Evolutionary conservation across 2,888 invertebrate genomes (phyloP), one percentile per base, ranked within the genome.

Genomic region (Xestia c-nigrum): DNA sequence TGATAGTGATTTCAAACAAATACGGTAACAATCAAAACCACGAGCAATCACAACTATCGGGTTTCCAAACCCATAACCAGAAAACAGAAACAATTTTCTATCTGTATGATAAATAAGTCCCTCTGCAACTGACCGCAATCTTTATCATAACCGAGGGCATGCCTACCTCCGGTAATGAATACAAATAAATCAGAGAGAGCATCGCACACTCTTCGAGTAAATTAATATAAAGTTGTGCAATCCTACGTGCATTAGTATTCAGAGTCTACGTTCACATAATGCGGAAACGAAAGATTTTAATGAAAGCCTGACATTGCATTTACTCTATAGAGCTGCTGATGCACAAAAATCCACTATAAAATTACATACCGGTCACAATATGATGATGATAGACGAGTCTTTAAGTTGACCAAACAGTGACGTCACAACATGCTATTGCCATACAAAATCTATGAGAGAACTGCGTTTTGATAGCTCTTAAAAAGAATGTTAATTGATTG

Each of bases 161-260:
- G 88, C 87, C 87, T 90, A 89, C 85, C 87, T 85, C 78, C 75
- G 81, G 91, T 93, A 94, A 94, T 95, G 93, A 95, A 94, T 94
- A 95, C 92, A 92, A 94, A 95, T 95, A 96, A 95, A 95, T 95
- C 95, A 93, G 86, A 89, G 86, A 85, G 88, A 91, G 91, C 91
- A 93, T 93, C 92, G 90, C 89, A 89, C 94, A 94, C 93, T 95
- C 93, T 91, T 94, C 91, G 92, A 95, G 94, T 95, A 95, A 96
- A 95, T 96, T 96, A 95, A 96, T 95, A 96, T 94, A 94, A 96
- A 96, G 93, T 95, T 95, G 94, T 95, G 93, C 95, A 95, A 94
- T 94, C 92, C 92, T 92, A 91, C 92, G 90, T 93, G 93, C 94
- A 95, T 95, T 95, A 93, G 94, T 95, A 96, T 95, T 95, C 95